Percentiles rank a stretch among this genome's conserved stretches.
Conservation (phyloP, 2,113 vertebrate species). For the Oncorhynchus masou region DNA sequence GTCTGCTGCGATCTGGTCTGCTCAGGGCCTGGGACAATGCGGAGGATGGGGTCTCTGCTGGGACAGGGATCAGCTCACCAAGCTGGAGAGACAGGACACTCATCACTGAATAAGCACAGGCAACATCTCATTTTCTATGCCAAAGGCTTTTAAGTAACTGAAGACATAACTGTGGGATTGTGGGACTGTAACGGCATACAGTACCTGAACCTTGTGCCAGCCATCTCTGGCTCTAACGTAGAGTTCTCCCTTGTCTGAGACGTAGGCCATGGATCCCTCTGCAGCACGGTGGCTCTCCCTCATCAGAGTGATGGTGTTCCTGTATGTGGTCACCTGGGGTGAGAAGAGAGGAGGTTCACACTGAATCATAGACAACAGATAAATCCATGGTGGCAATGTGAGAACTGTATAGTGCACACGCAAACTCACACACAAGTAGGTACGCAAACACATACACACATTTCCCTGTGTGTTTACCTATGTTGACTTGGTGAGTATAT, state of each 20-base stretch:
- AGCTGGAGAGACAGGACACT: slow-evolving; percentile 68
- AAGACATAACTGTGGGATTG: not conserved
- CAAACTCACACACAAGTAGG: not conserved
- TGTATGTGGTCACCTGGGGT: slow-evolving; percentile 77
- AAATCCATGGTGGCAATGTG: not conserved
- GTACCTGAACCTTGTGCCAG: slow-evolving; percentile 88
- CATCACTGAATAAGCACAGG: not conserved
- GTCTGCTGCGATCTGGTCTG: slow-evolving; percentile 45
- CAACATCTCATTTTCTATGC: too few relatives aligned
- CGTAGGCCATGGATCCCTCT: slow-evolving; percentile 84
- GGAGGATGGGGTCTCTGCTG: slow-evolving; percentile 64
- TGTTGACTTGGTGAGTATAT: too few relatives aligned
- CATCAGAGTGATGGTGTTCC: slow-evolving; percentile 74
- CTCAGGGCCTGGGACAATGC: slow-evolving; percentile 56
- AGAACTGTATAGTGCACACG: not conserved
- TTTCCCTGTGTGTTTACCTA: too few relatives aligned
- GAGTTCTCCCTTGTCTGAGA: slow-evolving; percentile 83
- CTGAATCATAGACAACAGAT: not conserved
- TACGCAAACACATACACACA: not conserved
- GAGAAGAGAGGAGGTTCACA: not conserved
- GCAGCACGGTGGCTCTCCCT: slow-evolving; percentile 73
- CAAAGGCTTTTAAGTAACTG: not conserved
- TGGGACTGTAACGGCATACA: not conserved
- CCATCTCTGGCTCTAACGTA: slow-evolving; percentile 82
- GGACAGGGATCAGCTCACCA: slow-evolving; percentile 83